Conservation (phyloP, 2,113 vertebrate genomes). For the Grantiella picta region DNA sequence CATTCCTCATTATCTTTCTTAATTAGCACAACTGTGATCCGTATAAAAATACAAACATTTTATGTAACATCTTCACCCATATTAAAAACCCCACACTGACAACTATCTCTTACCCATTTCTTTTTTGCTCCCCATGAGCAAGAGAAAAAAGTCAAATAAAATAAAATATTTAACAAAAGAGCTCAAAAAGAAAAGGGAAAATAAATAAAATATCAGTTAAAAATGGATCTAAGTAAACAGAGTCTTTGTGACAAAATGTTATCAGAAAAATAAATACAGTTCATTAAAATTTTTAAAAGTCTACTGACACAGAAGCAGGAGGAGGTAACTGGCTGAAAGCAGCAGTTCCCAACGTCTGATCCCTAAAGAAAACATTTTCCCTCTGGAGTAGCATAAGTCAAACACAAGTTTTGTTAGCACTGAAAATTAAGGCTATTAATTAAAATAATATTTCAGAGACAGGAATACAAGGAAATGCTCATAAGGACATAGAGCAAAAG, state of each 20-base stretch:
- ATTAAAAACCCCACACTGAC: background rate
- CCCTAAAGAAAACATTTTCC: background rate
- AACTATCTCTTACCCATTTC: background rate
- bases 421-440: background rate
- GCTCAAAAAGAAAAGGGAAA: background rate
- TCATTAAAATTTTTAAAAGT: background rate
- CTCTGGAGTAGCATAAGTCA: background rate
- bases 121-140: background rate
- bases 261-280: background rate
- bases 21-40: background rate
- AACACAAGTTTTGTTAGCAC: background rate
- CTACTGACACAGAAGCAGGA: background rate
- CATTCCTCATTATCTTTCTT: background rate
- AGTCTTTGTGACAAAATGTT: background rate
- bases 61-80: fast-evolving
- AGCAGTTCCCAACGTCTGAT: background rate
- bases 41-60: background rate
- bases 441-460: background rate
- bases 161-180: background rate
- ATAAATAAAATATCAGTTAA: background rate
- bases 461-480: background rate
- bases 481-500: fast-evolving
- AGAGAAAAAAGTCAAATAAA: background rate
- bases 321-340: background rate
- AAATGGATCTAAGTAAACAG: background rate